Evolutionary conservation across 2,797 vertebrate species (phyloP), one percentile per base, ranked within the genome.

Genomic region (Macrochelys suwanniensis): DNA sequence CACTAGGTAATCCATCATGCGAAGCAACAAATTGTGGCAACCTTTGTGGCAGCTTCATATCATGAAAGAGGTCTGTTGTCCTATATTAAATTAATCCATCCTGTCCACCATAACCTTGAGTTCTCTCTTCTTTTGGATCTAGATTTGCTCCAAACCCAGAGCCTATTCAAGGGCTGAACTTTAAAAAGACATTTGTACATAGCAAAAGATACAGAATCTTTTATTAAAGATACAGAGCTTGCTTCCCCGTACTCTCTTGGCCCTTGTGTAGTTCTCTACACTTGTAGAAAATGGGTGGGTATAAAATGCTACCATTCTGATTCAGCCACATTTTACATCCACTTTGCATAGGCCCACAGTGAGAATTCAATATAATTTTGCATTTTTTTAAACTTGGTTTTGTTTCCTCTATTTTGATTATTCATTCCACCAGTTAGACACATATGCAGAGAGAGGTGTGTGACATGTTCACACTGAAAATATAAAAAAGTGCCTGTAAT

Each of bases 101-200:
- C 76, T 84, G 56, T 45, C 89, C 28, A 4, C 71, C 94, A 25
- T 49, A 90, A 90, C 33, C 61, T 50, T 82, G 85, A 94, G 88
- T 89, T 95, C 42, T 86, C 95, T 93, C 92, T 94, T 51, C 74
- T 87, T 87, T 85, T 50, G 89, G 80, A 81, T 7, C 31, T 2
- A 85, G 81, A 91, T 92, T 90, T 92, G 87, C 89, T 83, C 89
- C 88, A 89, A 88, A 74, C 81, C 42, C 37, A 23, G 81, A 61
- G 59, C 59, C 33, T 37, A 47, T 84, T 87, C 85, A 86, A 93
- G 88, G 93, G 76, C 57, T 92, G 47, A 65, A 28, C 42, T 76
- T 76, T 47, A 47, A 92, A 94, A 88, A 42, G 37, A 42, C 37
- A 42, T 42, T 42, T 4, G 37, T 42, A 42, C 37, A 42, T 42